These are phyloP conservation scores for Rousettus leschenaultii DNA, from an alignment of 2,113 vertebrate genomes.

Conservation along the genomic window DNA sequence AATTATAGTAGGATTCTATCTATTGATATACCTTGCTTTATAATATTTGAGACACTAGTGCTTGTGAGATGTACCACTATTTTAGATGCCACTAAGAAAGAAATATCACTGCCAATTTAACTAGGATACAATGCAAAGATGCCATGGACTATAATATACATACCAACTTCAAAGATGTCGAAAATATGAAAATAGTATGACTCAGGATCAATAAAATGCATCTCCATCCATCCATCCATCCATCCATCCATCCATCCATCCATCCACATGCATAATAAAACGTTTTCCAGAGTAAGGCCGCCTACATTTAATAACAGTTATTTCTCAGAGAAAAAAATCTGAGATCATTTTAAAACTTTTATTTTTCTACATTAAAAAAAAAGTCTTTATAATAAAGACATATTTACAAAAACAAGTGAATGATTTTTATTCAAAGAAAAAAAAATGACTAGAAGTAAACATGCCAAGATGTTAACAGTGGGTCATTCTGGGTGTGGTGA, in stretches of 20 bases:
- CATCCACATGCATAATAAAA: neutral
- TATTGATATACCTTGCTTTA: neutral
- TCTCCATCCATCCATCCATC: neutral
- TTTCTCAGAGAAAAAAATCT: neutral
- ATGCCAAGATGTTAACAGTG: neutral
- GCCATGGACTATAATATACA: neutral
- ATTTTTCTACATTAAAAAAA: neutral
- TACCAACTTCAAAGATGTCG: neutral
- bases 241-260: neutral
- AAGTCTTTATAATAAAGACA: neutral
- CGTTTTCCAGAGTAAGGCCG: neutral
- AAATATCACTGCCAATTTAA: neutral
- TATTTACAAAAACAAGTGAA: neutral
- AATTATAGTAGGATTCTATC: neutral
- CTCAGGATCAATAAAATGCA: neutral
- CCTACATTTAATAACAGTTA: neutral
- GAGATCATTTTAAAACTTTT: neutral
- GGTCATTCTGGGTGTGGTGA: neutral
- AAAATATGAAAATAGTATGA: neutral
- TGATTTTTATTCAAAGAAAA: neutral
- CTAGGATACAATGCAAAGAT: neutral
- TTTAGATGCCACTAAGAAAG: neutral
- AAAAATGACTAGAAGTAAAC: neutral
- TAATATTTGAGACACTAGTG: neutral
- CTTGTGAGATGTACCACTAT: neutral